Base-by-base conservation (phyloP, 2,113 vertebrate species). In the Gallinago paraguaiae region DNA sequence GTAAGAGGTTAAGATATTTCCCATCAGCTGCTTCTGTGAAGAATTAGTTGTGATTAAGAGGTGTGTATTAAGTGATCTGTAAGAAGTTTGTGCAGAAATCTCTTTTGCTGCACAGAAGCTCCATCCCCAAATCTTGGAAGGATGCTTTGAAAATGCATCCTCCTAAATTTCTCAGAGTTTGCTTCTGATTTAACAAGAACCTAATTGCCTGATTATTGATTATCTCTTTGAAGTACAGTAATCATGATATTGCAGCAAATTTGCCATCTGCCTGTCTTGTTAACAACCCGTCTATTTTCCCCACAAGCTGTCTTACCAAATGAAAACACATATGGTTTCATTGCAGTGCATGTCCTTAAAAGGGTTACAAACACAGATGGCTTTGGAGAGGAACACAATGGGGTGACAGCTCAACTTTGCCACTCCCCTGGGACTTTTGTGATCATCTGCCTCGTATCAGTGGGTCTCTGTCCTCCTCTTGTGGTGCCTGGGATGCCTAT, bases 171-270 rank as follows among this genome's bases (percentile, higher is more conserved):
- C 65, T 82, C 46, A 20, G 33, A 54, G 59, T 24, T 77, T 83
- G 67, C 43, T 88, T 61, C 77, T 37, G 37, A 54, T 85, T 46
- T 68, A 59, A 69, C 50, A 63, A 67, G 80, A 54, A 60, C 39
- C 82, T 95, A 92, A 96, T 93, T 96, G 88, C 85, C 82, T 88
- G 79, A 94, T 96, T 95, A 95, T 96, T 95, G 94, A 96, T 96
- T 74, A 95, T 86, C 70, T 69, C 91, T 85, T 94, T 83, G 88
- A 91, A 97, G 88, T 60, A 86, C 76, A 89, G 87, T 61, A 90
- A 83, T 86, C 84, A 67, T 20, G 63, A 48, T 81, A 54, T 46
- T 4, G 50, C 68, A 81, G 90, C 37, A 77, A 74, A 48, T 94
- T 60, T 94, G 94, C 96, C 95, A 95, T 95, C 95, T 95, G 95